phyloP scores from a whole-genome alignment of 2,888 invertebrate species.

The Tethea ocularis region DNA sequence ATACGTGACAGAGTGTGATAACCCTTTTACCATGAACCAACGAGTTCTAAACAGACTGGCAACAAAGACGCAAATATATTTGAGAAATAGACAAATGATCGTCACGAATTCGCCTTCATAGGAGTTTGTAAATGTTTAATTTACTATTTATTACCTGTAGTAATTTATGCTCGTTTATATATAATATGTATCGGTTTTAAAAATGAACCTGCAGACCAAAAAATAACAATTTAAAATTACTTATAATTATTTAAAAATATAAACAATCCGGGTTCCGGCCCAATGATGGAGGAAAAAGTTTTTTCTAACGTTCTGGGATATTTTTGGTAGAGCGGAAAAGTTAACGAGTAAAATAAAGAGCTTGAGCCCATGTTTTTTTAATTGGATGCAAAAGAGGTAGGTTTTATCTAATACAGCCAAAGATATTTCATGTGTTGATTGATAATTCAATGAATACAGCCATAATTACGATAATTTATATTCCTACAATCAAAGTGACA shows the following conservation, averaged over 20 bases:
- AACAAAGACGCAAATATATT: not conserved
- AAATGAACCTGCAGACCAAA: too few relatives aligned
- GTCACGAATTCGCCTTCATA: not conserved
- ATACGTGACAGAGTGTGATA: constrained; percentile 1
- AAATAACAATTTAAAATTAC: too few relatives aligned
- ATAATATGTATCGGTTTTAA: too few relatives aligned
- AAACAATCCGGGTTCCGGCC: constrained; percentile 30
- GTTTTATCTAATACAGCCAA: too few relatives aligned
- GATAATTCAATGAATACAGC: constrained; percentile 20
- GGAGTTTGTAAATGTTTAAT: too few relatives aligned
- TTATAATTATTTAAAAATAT: constrained; percentile 18
- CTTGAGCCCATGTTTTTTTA: constrained; percentile 27
- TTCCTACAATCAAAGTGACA: too few relatives aligned
- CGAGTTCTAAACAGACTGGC: not conserved
- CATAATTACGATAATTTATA: not conserved
- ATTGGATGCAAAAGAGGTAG: constrained; percentile 32
- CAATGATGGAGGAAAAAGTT: constrained; percentile 28
- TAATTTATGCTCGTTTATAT: too few relatives aligned
- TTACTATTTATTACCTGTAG: too few relatives aligned
- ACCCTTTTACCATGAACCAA: not conserved
- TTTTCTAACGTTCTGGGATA: constrained; percentile 32
- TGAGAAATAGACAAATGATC: constrained; percentile 6
- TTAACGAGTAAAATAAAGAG: constrained; percentile 51
- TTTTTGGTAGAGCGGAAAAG: constrained; percentile 37
- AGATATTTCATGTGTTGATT: too few relatives aligned